A percentile compares a stretch with the other conserved stretches of the same genome.
phyloP scores from a whole-genome alignment of 2,113 vertebrate genomes.

The Macrotus californicus region DNA sequence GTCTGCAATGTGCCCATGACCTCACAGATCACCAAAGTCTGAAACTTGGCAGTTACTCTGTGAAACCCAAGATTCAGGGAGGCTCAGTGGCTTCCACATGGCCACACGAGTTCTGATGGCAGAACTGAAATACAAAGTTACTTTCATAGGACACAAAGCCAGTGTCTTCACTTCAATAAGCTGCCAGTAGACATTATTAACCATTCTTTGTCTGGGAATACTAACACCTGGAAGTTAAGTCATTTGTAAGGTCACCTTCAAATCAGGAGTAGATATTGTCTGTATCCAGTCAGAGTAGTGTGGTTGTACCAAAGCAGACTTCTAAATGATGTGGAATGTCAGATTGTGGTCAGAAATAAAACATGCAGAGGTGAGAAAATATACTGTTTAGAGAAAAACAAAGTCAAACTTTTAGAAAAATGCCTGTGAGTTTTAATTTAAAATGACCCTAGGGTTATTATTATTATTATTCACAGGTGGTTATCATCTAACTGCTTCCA shows the following conservation, averaged over 20 bases:
- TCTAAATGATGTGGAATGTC: background rate
- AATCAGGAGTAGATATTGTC: background rate
- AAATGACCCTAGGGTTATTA: background rate
- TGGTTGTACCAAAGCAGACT: background rate
- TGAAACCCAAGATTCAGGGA: background rate
- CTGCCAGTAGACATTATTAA: background rate
- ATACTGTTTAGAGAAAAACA: background rate
- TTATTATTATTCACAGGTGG: conserved; percentile 8
- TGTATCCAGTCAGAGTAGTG: background rate
- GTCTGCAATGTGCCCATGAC: background rate
- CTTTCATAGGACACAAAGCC: background rate
- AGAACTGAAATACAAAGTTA: background rate
- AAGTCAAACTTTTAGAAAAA: conserved; percentile 27
- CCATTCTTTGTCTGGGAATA: background rate
- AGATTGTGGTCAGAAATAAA: conserved; percentile 10
- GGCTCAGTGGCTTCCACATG: background rate
- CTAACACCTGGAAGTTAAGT: background rate
- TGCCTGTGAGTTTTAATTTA: background rate
- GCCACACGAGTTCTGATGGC: background rate
- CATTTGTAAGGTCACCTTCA: background rate
- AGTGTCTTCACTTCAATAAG: background rate
- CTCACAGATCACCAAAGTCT: background rate
- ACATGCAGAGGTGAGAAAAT: background rate
- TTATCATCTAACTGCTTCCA: background rate
- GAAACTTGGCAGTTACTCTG: background rate